Conservation (phyloP, 2,113 vertebrate species). For the Hyperoodon ampullatus region DNA sequence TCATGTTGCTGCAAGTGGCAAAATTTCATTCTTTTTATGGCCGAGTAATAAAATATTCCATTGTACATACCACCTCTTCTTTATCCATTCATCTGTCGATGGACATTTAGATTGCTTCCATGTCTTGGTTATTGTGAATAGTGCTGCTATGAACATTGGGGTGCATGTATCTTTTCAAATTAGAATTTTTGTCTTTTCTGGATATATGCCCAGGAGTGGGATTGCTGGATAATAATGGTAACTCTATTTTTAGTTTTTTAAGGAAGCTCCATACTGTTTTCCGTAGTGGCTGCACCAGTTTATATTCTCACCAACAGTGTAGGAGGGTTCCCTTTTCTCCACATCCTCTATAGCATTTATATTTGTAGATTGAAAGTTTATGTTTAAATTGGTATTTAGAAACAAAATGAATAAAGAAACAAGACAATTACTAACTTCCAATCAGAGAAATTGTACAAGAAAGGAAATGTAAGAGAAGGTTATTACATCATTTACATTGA, state of each 20-base stretch:
- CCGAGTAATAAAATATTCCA: not conserved
- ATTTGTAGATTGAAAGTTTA: slow-evolving; percentile 8
- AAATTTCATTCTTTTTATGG: not conserved
- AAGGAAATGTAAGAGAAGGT: slow-evolving; percentile 5
- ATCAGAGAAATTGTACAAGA: not conserved
- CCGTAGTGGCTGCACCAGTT: not conserved
- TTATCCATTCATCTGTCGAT: not conserved
- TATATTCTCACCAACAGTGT: not conserved
- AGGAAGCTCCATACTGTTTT: not conserved
- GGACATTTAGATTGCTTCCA: not conserved
- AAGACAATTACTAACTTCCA: slow-evolving; percentile 4
- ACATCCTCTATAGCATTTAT: not conserved
- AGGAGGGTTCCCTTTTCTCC: not conserved
- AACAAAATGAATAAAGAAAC: slow-evolving; percentile 23
- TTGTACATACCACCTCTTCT: not conserved
- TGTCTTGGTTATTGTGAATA: not conserved
- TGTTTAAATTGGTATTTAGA: not conserved
- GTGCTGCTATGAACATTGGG: not conserved
- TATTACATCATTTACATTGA: not conserved
- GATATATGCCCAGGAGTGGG: not conserved
- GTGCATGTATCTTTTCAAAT: not conserved
- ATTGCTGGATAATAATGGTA: not conserved
- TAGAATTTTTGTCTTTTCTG: not conserved
- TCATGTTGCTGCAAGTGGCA: not conserved
- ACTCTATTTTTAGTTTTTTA: not conserved